A percentile compares a stretch with the other conserved stretches of the same genome.
Evolutionary conservation across 2,888 invertebrate genomes (phyloP).

Genomic region (Lasius fuliginosus): DNA sequence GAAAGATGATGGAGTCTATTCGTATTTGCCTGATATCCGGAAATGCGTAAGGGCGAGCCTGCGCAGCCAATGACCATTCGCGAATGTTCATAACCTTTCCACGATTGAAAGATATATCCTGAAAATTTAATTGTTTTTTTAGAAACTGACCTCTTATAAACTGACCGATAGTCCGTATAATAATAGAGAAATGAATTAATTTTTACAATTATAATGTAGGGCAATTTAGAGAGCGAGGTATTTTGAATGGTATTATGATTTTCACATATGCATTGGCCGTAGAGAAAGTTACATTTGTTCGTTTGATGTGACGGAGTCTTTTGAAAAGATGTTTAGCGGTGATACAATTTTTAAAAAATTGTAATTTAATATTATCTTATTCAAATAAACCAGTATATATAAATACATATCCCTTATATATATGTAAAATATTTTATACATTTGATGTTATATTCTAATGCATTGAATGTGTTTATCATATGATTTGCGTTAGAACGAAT

Average conservation of each 20-base stretch:
- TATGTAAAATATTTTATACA: neutral
- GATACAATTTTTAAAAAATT: neutral
- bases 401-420: neutral
- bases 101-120: neutral
- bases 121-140: neutral
- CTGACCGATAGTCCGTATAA: neutral
- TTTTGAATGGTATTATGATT: neutral
- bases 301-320: neutral
- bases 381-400: neutral
- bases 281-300: neutral
- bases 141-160: neutral
- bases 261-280: neutral
- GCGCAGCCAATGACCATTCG: neutral
- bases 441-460: neutral
- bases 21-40: conserved; percentile 57
- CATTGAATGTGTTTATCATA: neutral
- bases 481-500: neutral
- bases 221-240: neutral
- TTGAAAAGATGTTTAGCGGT: neutral
- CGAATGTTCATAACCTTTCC: neutral
- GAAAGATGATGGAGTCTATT: conserved; percentile 15
- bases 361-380: neutral
- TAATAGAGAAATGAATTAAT: neutral
- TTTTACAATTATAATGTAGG: neutral
- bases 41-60: conserved; percentile 18